phyloP scores from a whole-genome alignment of 1,140 invertebrate species.

The Anoplophora glabripennis region DNA sequence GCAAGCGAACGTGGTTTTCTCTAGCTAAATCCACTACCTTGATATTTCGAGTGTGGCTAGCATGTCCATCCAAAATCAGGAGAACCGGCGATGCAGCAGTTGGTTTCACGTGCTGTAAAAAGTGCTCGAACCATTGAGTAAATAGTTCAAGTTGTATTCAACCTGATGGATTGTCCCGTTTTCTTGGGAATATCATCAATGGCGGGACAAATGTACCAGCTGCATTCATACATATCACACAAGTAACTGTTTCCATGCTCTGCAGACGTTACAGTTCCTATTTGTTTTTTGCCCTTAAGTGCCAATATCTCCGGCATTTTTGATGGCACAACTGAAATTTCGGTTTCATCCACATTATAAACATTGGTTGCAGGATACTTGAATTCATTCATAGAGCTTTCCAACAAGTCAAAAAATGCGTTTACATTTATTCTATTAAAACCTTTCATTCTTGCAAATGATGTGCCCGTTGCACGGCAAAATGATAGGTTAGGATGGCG shows the following conservation, averaged over 20 bases:
- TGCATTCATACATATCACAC: slow-evolving; percentile 14
- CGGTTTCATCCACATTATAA: slow-evolving; percentile 47
- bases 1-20: slow-evolving; percentile 34
- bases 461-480: slow-evolving; percentile 1
- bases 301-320: slow-evolving; percentile 39
- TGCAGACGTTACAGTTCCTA: not conserved
- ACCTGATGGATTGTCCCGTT: slow-evolving; percentile 26
- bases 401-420: slow-evolving; percentile 13
- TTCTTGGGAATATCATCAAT: slow-evolving; percentile 25
- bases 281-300: slow-evolving; percentile 18
- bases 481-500: slow-evolving; percentile 14
- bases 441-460: not conserved
- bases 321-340: slow-evolving; percentile 38
- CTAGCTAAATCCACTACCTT: slow-evolving; percentile 34
- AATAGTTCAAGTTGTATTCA: slow-evolving; percentile 41
- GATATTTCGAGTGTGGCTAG: slow-evolving; percentile 38
- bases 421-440: slow-evolving; percentile 13
- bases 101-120: slow-evolving; percentile 37
- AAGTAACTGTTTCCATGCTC: slow-evolving; percentile 18
- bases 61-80: slow-evolving; percentile 40
- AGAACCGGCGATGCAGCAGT: slow-evolving; percentile 30
- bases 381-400: slow-evolving; percentile 4
- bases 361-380: slow-evolving; percentile 22
- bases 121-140: slow-evolving; percentile 40
- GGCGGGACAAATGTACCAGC: slow-evolving; percentile 33